phyloP scores from a whole-genome alignment of 2,797 vertebrate genomes.

The Sandelia bainsii region DNA sequence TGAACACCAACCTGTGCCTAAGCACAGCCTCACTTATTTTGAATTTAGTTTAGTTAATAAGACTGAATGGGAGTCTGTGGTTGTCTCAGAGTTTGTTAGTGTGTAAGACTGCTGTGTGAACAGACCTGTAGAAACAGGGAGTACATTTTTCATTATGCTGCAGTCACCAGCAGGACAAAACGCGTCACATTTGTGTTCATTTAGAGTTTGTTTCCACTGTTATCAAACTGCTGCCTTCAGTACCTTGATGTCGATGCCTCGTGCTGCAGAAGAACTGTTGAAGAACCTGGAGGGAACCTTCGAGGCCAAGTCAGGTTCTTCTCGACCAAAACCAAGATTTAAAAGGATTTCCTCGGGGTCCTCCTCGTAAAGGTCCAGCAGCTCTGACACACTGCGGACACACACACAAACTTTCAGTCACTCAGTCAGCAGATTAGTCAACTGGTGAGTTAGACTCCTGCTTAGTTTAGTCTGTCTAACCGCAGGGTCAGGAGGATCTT shows the following conservation, averaged over 20 bases:
- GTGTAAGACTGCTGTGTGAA: too few relatives aligned
- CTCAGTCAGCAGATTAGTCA: neutral
- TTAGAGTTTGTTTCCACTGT: too few relatives aligned
- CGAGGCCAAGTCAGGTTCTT: conserved; percentile 94
- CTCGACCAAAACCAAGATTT: conserved; percentile 96
- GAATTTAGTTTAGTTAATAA: too few relatives aligned
- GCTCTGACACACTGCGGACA: conserved; percentile 92
- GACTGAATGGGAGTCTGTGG: too few relatives aligned
- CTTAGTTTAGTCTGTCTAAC: conserved; percentile 59
- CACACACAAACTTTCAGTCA: conserved; percentile 8
- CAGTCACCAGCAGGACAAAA: too few relatives aligned
- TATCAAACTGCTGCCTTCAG: neutral
- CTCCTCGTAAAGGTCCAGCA: conserved; percentile 97
- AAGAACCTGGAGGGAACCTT: conserved; percentile 97
- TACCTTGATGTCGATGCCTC: conserved; percentile 96
- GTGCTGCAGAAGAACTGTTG: conserved; percentile 88
- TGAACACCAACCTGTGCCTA: too few relatives aligned
- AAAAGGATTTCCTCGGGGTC: conserved; percentile 97
- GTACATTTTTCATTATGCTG: too few relatives aligned
- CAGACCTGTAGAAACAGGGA: too few relatives aligned
- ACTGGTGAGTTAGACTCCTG: conserved; percentile 49
- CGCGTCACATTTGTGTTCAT: too few relatives aligned
- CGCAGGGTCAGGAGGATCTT: conserved; percentile 90
- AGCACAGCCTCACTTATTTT: too few relatives aligned
- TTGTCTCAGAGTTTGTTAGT: too few relatives aligned